Conservation (phyloP, 2,797 vertebrate genomes). For the Melanotaenia parkinsoni region DNA sequence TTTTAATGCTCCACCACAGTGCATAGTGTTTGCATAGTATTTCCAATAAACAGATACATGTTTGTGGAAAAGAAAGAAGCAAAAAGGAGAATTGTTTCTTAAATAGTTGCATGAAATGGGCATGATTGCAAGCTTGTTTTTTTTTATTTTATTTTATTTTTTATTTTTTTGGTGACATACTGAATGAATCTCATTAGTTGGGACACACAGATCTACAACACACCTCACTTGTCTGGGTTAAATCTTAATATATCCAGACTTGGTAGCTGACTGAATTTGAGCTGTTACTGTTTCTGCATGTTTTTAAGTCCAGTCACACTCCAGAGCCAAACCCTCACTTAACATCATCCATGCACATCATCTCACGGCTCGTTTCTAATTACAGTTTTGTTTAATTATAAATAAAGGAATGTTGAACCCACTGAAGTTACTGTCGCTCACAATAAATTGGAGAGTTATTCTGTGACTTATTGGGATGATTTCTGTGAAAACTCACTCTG, state of each 20-base stretch:
- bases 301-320: constrained; percentile 1
- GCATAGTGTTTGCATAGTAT: neutral
- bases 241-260: neutral
- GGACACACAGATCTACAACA: neutral
- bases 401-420: constrained; percentile 8
- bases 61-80: neutral
- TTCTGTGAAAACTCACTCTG: too few relatives aligned
- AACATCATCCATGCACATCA: neutral
- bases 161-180: constrained; percentile 10
- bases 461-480: neutral
- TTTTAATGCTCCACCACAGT: neutral
- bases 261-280: neutral
- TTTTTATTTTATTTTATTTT: neutral
- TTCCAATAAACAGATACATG: neutral
- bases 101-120: neutral
- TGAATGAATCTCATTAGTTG: constrained; percentile 10
- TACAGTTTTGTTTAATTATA: constrained; percentile 32
- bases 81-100: neutral
- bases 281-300: neutral
- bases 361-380: constrained; percentile 14
- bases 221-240: neutral
- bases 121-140: neutral
- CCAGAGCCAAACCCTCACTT: neutral
- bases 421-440: constrained; percentile 23
- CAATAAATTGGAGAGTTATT: neutral